Conservation (phyloP, 2,888 invertebrate genomes). For the Tetrapedia diversipes region DNA sequence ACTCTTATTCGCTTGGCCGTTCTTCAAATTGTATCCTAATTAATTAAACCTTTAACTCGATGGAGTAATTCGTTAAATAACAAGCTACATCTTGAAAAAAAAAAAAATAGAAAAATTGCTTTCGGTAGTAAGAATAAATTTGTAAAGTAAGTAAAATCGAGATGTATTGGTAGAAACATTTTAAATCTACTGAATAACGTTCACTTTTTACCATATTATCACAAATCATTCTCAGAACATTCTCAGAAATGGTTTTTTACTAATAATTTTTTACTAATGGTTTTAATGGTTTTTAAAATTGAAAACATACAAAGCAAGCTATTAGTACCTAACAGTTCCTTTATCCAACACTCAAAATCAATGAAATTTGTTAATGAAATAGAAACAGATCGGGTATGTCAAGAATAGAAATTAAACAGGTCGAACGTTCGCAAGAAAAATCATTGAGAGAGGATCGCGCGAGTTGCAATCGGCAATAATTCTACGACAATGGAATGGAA, state of each 20-base stretch:
- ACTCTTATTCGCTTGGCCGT: slow-evolving; percentile 62
- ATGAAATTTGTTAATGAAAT: no score
- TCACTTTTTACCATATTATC: no score
- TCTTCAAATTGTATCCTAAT: slow-evolving; percentile 71
- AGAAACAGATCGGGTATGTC: no score
- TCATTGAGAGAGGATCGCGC: slow-evolving; percentile 18
- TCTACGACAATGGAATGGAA: slow-evolving; percentile 7
- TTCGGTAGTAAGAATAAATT: not conserved
- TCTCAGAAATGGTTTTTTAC: no score
- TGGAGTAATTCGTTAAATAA: slow-evolving; percentile 28
- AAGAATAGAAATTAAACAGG: not conserved
- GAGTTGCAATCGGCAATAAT: slow-evolving; percentile 32
- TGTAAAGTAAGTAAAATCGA: no score
- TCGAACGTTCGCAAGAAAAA: slow-evolving; percentile 7
- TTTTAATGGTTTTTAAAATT: no score
- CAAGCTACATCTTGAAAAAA: not conserved
- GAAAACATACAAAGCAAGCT: no score
- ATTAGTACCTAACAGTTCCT: no score
- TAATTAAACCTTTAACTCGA: slow-evolving; percentile 75
- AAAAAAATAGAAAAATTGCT: not conserved
- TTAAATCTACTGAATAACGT: not conserved
- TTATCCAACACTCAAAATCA: no score
- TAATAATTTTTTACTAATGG: no score
- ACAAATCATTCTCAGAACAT: no score
- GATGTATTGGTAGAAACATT: no score